Evolutionary conservation across 2,888 invertebrate genomes (phyloP).

Genomic region (Vesta saturnalis): DNA sequence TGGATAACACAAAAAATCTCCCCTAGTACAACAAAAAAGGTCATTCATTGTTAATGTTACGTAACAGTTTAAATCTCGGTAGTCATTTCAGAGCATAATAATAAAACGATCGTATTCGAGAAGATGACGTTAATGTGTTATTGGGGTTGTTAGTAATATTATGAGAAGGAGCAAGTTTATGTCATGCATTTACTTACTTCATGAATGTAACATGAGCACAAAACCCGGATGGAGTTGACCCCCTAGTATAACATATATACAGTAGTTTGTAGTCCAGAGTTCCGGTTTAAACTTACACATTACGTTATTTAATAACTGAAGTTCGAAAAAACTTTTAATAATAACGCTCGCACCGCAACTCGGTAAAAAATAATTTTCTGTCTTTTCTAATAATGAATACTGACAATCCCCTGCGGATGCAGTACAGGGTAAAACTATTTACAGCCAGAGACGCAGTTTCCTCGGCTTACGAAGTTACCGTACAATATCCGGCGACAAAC

Average conservation of each 20-base stretch:
- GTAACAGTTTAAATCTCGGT: too few species aligned
- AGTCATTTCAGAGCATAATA: slow-evolving; percentile 18
- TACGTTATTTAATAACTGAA: not conserved
- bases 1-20: too few species aligned
- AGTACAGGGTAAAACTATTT: slow-evolving; percentile 31
- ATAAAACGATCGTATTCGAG: slow-evolving; percentile 30
- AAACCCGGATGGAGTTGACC: slow-evolving; percentile 38
- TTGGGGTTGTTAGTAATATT: slow-evolving; percentile 33
- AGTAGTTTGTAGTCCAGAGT: slow-evolving; percentile 14
- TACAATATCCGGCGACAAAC: slow-evolving; percentile 61
- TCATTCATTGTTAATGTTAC: not conserved
- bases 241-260: slow-evolving; percentile 32
- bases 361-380: slow-evolving; percentile 15
- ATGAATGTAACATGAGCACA: slow-evolving; percentile 43
- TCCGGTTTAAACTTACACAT: slow-evolving; percentile 10
- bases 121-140: slow-evolving; percentile 30
- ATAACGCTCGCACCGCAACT: not conserved
- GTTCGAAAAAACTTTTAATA: not conserved
- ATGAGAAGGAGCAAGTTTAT: slow-evolving; percentile 31
- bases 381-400: slow-evolving; percentile 23
- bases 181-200: slow-evolving; percentile 38
- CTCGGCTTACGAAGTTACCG: slow-evolving; percentile 53
- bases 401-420: slow-evolving; percentile 17
- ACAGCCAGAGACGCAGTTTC: slow-evolving; percentile 20
- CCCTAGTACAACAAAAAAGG: too few species aligned